These are phyloP conservation scores for Hemibagrus guttatus DNA, from an alignment of 2,797 vertebrate species.

Conservation along the genomic window DNA sequence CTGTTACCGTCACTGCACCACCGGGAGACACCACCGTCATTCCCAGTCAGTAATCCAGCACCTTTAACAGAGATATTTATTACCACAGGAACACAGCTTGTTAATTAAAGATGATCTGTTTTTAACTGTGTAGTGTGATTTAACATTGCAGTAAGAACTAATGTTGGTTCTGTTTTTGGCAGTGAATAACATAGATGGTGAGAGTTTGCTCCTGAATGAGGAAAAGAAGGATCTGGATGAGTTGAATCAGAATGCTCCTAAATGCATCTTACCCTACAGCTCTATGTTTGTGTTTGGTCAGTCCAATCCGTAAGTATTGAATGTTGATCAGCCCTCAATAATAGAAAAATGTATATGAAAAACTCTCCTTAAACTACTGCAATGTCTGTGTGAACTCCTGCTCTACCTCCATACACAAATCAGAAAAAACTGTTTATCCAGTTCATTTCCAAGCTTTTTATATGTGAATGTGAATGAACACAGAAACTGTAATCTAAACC, in stretches of 20 bases:
- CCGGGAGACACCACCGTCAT: constrained; percentile 85
- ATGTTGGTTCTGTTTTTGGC: constrained; percentile 36
- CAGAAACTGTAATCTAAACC: constrained; percentile 3
- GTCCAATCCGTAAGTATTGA: constrained; percentile 88
- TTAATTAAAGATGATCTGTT: background rate
- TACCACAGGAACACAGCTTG: background rate
- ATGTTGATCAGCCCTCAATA: background rate
- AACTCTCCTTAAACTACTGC: background rate
- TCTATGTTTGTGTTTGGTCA: constrained; percentile 96
- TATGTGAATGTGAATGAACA: background rate
- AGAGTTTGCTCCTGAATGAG: constrained; percentile 77
- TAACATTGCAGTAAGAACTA: background rate
- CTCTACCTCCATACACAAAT: background rate
- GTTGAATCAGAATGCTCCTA: constrained; percentile 76
- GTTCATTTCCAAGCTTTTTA: background rate
- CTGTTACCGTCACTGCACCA: constrained; percentile 83
- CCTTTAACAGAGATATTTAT: background rate
- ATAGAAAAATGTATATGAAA: background rate
- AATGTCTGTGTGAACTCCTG: too few relatives aligned
- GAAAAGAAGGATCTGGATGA: constrained; percentile 91
- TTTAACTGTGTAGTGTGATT: constrained; percentile 9
- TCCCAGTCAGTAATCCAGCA: constrained; percentile 76
- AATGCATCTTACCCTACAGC: constrained; percentile 92
- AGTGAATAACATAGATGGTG: constrained; percentile 91
- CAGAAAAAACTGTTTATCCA: background rate